These are phyloP conservation scores for Pluvialis apricaria DNA, from an alignment of 2,113 vertebrate genomes.

Conservation along the genomic window DNA sequence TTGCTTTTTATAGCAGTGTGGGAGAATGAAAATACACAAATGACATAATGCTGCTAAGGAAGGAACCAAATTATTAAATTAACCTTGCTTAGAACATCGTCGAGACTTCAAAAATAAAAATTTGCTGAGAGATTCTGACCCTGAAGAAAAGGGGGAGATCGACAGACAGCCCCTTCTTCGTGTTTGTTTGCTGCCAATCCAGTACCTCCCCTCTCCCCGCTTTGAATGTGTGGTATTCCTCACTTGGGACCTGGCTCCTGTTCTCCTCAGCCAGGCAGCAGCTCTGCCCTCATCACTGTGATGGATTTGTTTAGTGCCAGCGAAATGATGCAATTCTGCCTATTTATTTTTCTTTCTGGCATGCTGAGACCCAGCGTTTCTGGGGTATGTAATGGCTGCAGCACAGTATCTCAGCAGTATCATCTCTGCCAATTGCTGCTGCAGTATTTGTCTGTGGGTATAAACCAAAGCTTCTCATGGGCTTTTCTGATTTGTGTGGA, in stretches of 20 bases:
- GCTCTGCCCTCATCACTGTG: not conserved
- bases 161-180: not conserved
- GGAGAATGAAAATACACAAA: not conserved
- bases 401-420: not conserved
- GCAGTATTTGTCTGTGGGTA: constrained; percentile 10
- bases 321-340: constrained; percentile 17
- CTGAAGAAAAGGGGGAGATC: not conserved
- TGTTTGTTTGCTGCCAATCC: not conserved
- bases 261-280: not conserved
- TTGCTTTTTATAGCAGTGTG: not conserved
- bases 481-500: constrained; percentile 32
- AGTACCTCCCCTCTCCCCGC: not conserved
- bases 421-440: constrained; percentile 9
- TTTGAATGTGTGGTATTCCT: not conserved
- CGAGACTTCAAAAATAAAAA: not conserved
- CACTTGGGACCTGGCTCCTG: not conserved
- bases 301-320: constrained; percentile 9
- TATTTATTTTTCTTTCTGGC: constrained; percentile 23
- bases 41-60: not conserved
- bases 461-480: constrained; percentile 43
- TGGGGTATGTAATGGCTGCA: constrained; percentile 13
- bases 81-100: not conserved
- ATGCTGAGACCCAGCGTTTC: not conserved
- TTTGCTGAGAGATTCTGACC: not conserved
- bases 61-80: not conserved